Evolutionary conservation across 2,113 vertebrate genomes (phyloP).

Genomic region (Hystrix cristata): DNA sequence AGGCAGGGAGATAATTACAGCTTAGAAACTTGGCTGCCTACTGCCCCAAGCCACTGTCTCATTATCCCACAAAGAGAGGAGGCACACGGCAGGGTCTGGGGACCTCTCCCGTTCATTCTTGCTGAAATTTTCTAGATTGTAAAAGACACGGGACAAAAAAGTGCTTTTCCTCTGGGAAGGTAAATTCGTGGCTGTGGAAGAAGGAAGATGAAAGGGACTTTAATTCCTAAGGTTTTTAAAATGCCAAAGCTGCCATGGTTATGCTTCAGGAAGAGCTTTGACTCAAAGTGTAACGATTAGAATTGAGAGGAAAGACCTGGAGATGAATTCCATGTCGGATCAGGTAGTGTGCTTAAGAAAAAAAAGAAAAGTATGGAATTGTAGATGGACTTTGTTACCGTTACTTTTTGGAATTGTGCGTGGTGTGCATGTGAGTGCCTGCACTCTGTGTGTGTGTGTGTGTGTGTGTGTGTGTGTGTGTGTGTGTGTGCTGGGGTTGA

Average conservation of each 20-base stretch:
- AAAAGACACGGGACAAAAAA: not conserved
- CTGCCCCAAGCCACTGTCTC: not conserved
- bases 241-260: conserved; percentile 7
- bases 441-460: not conserved
- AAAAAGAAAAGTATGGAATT: not conserved
- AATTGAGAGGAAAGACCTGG: conserved; percentile 1
- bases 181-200: conserved; percentile 8
- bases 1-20: not conserved
- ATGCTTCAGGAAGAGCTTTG: conserved; percentile 53
- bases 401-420: not conserved
- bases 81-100: not conserved
- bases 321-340: conserved; percentile 15
- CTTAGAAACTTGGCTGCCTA: not conserved
- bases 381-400: not conserved
- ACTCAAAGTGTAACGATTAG: conserved; percentile 43
- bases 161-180: not conserved
- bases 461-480: not conserved
- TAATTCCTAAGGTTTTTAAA: conserved; percentile 65
- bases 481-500: not conserved
- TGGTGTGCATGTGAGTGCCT: not conserved
- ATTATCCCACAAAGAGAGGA: not conserved
- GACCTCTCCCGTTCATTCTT: not conserved
- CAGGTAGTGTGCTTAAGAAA: not conserved
- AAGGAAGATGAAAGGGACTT: conserved; percentile 55
- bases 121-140: not conserved